phyloP scores from a whole-genome alignment of 2,797 vertebrate species.

The Botia kubotai region DNA sequence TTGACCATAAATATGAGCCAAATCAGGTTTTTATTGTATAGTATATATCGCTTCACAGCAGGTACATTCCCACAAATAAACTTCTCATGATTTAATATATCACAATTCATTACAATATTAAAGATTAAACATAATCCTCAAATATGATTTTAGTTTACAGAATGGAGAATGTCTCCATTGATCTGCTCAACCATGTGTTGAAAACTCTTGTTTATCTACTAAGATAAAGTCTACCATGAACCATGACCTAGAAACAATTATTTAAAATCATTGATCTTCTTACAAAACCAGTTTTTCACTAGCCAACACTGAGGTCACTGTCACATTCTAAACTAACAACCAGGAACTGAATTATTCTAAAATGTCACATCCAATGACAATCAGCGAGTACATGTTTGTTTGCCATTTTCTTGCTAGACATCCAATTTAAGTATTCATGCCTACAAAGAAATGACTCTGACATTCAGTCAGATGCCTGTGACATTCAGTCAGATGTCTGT shows the following conservation, averaged over 20 bases:
- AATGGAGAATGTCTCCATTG: conserved; percentile 27
- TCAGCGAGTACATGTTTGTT: too few relatives aligned
- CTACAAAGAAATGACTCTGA: too few relatives aligned
- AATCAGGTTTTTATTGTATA: too few relatives aligned
- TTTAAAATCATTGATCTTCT: conserved; percentile 21
- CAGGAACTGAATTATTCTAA: neutral
- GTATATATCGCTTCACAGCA: too few relatives aligned
- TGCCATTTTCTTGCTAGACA: too few relatives aligned
- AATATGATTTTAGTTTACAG: neutral
- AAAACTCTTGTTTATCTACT: conserved; percentile 39
- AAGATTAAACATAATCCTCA: neutral
- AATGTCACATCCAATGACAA: too few relatives aligned
- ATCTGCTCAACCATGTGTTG: neutral
- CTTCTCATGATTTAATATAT: too few relatives aligned
- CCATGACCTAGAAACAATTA: conserved; percentile 5
- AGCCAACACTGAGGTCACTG: neutral
- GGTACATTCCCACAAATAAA: too few relatives aligned
- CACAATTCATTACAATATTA: neutral
- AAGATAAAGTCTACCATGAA: conserved; percentile 27
- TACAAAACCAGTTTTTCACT: neutral
- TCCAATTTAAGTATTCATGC: too few relatives aligned
- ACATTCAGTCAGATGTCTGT: too few relatives aligned
- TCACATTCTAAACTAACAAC: neutral
- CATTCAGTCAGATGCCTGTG: too few relatives aligned
- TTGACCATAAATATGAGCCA: too few relatives aligned